A percentile compares a stretch with the other conserved stretches of the same genome.
phyloP scores from a whole-genome alignment of 1,140 invertebrate genomes.

The Andrena cerasifolii region DNA sequence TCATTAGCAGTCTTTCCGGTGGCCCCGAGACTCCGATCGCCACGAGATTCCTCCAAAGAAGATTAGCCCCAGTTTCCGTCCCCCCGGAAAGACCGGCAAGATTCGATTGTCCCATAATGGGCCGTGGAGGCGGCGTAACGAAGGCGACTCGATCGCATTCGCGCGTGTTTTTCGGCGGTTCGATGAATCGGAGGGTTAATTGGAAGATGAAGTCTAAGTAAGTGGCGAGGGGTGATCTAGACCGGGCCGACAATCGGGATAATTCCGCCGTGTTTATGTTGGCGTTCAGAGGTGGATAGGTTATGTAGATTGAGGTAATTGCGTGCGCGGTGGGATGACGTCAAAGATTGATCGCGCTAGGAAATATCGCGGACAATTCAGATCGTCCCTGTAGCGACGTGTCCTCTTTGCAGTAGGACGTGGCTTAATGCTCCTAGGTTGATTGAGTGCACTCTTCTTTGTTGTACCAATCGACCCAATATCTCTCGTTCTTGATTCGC shows the following conservation, averaged over 20 bases:
- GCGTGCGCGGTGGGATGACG: not conserved
- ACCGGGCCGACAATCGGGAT: too few relatives aligned
- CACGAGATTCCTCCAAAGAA: conserved; percentile 72
- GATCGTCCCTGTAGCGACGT: conserved; percentile 7
- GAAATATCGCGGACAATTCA: conserved; percentile 24
- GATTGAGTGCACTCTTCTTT: conserved; percentile 51
- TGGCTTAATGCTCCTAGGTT: conserved; percentile 29
- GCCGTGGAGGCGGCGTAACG: not conserved
- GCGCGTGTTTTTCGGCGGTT: not conserved
- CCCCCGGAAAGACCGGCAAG: conserved; percentile 43
- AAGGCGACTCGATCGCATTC: not conserved
- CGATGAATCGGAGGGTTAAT: not conserved
- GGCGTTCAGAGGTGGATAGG: too few relatives aligned
- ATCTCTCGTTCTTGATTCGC: conserved; percentile 38
- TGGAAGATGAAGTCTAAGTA: too few relatives aligned
- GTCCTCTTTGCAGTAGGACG: conserved; percentile 22
- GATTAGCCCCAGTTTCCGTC: conserved; percentile 75
- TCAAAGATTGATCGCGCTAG: not conserved
- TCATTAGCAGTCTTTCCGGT: conserved; percentile 79
- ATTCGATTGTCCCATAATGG: conserved; percentile 66
- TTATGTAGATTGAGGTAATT: not conserved
- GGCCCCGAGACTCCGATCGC: conserved; percentile 65
- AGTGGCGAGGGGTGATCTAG: too few relatives aligned
- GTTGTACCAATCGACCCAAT: conserved; percentile 47
- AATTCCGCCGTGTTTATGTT: too few relatives aligned